Conservation (phyloP, 2,888 invertebrate species). For the Drosophila nr. fundita region DNA sequence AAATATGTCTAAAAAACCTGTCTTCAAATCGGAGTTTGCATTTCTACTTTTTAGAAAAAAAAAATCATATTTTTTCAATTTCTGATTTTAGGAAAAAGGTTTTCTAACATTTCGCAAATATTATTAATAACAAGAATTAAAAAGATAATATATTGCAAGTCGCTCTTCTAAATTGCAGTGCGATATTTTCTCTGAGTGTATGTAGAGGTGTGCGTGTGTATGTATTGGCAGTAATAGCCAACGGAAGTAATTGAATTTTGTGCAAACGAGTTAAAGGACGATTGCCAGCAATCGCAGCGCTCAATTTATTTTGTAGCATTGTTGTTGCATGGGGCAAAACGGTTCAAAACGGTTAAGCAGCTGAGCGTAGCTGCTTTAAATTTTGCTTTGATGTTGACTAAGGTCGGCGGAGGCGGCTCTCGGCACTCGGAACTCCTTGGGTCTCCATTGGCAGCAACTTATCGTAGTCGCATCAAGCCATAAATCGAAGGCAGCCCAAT, state of each 20-base stretch:
- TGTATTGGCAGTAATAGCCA: constrained; percentile 70
- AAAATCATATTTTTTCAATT: too few relatives aligned
- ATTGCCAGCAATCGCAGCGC: constrained; percentile 67
- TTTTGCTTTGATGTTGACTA: constrained; percentile 28
- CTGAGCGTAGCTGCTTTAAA: constrained; percentile 32
- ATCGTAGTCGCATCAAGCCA: constrained; percentile 37
- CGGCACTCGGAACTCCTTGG: not conserved
- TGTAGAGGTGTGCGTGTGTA: constrained; percentile 28
- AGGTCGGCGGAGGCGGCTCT: not conserved
- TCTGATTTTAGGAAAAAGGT: too few relatives aligned
- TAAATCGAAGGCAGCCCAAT: constrained; percentile 61
- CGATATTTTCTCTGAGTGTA: not conserved
- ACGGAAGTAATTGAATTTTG: constrained; percentile 79
- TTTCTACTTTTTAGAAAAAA: not conserved
- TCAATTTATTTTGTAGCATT: constrained; percentile 73
- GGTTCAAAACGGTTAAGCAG: constrained; percentile 31
- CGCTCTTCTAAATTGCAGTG: not conserved
- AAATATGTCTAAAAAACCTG: not conserved
- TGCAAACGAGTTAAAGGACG: constrained; percentile 69
- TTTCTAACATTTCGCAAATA: too few relatives aligned
- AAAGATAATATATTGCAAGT: too few relatives aligned
- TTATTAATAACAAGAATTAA: too few relatives aligned
- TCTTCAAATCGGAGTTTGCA: not conserved
- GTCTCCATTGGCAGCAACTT: constrained; percentile 13
- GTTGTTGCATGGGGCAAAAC: constrained; percentile 39